Evolutionary conservation across 2,888 invertebrate species (phyloP), one percentile per base, ranked within the genome.

Genomic region (Drosophila lutescens): DNA sequence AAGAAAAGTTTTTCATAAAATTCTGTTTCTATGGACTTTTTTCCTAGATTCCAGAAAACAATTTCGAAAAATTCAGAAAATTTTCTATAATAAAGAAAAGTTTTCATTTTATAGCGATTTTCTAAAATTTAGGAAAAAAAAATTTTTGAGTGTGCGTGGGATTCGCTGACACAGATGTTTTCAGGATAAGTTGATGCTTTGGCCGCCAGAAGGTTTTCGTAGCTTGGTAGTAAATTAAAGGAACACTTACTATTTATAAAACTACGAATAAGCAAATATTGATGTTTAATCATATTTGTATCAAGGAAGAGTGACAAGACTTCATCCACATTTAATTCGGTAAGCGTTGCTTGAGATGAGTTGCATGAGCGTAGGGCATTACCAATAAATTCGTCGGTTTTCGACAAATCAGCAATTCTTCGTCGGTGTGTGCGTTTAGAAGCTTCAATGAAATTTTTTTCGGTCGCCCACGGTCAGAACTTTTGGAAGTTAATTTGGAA

Each of bases 231-330:
- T 15, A 63, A 13, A 6, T 63, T 32, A 13, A 26, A 57, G 10
- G 46, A 57, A 32, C 9, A 9, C 32, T 32, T 44, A 10, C 23
- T 20, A 46, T 53, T 65, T 2, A 58, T 3, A 43, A 40, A 65
- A 6, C 1, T 38, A 13, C 53, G 57, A 32, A 58, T 58, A 34
- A 41, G n/a, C 26, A 46, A 44, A 44, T 57, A 57, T 46, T 65
- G 65, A 36, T 51, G 59, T 30, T 61, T 61, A 7, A 2, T 44
- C 38, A 53, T 30, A 41, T 40, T 41, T 54, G 53, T 41, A 30
- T 40, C 17, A 13, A 54, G 8, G 17, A 40, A 30, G 17, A 54
- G 53, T 30, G 26, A 54, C 3, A 54, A 54, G 30, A 40, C 40
- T 40, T 54, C 12, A 54, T 13, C 30, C 1, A 54, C 41, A 54